Evolutionary conservation across 1,140 invertebrate genomes (phyloP).

Genomic region (Leptinotarsa lineolata): DNA sequence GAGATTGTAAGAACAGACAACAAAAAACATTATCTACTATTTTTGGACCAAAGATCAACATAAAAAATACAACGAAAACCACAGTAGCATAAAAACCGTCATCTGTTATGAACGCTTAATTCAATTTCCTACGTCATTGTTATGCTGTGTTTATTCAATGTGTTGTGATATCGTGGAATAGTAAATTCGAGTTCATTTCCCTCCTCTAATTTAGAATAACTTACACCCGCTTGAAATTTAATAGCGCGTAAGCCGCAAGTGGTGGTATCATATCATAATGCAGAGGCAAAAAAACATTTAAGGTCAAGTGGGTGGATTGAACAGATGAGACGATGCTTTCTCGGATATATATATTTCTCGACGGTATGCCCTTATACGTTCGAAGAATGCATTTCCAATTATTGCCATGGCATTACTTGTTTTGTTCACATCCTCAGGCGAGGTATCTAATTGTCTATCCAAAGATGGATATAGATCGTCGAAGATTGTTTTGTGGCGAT

Average conservation of each 20-base stretch:
- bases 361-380: background rate
- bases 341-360: background rate
- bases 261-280: background rate
- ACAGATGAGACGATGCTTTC: slow-evolving; percentile 2
- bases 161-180: too few relatives aligned
- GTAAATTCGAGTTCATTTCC: too few relatives aligned
- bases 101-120: too few relatives aligned
- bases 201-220: too few relatives aligned
- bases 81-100: too few relatives aligned
- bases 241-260: background rate
- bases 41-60: too few relatives aligned
- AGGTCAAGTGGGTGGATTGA: slow-evolving; percentile 2
- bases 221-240: background rate
- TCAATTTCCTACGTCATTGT: too few relatives aligned
- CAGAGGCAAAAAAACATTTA: background rate
- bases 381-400: background rate
- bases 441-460: background rate
- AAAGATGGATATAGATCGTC: background rate
- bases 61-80: too few relatives aligned
- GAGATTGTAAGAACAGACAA: too few relatives aligned
- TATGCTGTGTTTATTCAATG: too few relatives aligned
- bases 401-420: slow-evolving; percentile 1
- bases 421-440: background rate
- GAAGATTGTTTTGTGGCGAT: background rate
- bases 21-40: too few relatives aligned